A percentile compares a stretch with the other conserved stretches of the same genome.
Evolutionary conservation across 2,113 vertebrate genomes (phyloP).

Genomic region (Sturnira hondurensis): DNA sequence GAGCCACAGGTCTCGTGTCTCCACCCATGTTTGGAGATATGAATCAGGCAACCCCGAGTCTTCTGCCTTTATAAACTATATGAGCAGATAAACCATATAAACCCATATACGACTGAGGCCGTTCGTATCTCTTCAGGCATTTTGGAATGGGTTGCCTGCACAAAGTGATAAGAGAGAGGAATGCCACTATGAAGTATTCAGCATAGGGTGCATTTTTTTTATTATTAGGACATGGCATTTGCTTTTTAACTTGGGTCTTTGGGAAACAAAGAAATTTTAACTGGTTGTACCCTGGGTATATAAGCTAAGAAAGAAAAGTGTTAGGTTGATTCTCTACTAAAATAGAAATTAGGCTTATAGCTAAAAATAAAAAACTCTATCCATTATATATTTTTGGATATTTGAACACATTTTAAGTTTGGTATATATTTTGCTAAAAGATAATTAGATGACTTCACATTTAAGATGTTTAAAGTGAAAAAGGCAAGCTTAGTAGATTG

Average conservation of each 20-base stretch:
- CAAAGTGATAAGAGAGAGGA: neutral
- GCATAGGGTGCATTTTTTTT: neutral
- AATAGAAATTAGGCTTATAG: neutral
- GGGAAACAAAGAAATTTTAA: neutral
- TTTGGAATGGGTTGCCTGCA: neutral
- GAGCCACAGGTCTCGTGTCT: neutral
- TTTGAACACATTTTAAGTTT: no score
- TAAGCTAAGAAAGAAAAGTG: neutral
- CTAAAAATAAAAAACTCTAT: neutral
- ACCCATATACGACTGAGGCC: neutral
- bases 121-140: neutral
- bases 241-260: neutral
- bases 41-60: neutral
- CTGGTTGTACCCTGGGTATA: neutral
- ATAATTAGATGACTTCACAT: constrained; percentile 25
- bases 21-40: neutral
- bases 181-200: neutral
- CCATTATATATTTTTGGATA: no score
- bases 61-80: neutral
- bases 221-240: neutral
- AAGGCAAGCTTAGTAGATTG: constrained; percentile 29
- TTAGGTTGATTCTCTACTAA: neutral
- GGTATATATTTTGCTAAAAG: constrained; percentile 29
- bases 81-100: neutral
- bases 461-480: constrained; percentile 37